Evolutionary conservation across 2,888 invertebrate species (phyloP).

Genomic region (Agapostemon virescens): DNA sequence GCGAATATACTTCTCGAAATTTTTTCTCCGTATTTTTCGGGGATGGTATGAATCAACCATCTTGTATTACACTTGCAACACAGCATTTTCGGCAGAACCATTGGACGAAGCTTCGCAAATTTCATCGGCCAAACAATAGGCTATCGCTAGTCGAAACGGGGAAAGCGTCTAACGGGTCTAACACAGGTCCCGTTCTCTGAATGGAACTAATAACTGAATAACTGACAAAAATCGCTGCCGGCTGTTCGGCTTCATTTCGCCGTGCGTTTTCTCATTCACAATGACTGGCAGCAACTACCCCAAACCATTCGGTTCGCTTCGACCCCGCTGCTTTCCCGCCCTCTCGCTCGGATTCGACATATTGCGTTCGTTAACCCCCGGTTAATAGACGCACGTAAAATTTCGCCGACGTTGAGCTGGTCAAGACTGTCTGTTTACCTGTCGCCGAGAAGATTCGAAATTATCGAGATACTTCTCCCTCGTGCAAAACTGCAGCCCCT

Average conservation of each 20-base stretch:
- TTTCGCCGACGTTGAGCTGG: conserved; percentile 59
- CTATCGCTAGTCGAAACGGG: conserved; percentile 45
- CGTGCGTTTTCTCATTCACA: conserved; percentile 64
- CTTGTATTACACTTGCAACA: conserved; percentile 19
- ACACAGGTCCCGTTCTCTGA: conserved; percentile 60
- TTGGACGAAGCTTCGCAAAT: conserved; percentile 34
- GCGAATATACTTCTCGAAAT: not conserved
- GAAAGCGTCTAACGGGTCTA: conserved; percentile 54
- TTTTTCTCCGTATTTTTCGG: not conserved
- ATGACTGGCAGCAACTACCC: conserved; percentile 48
- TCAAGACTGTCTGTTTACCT: conserved; percentile 56
- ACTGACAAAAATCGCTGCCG: conserved; percentile 75
- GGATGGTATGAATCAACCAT: not conserved
- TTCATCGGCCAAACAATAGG: conserved; percentile 53
- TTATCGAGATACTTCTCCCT: too few relatives aligned
- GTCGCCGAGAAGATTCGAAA: conserved; percentile 17
- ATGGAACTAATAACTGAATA: conserved; percentile 76
- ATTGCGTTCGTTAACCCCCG: conserved; percentile 70
- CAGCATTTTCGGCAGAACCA: not conserved
- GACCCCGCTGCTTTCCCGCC: conserved; percentile 52
- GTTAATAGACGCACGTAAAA: conserved; percentile 47
- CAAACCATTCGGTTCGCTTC: conserved; percentile 41
- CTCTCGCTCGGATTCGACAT: conserved; percentile 59
- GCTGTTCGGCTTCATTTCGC: conserved; percentile 74
- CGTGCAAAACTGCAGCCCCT: too few relatives aligned